Conservation (phyloP, 2,888 invertebrate species). For the Cryptosula pallasiana region DNA sequence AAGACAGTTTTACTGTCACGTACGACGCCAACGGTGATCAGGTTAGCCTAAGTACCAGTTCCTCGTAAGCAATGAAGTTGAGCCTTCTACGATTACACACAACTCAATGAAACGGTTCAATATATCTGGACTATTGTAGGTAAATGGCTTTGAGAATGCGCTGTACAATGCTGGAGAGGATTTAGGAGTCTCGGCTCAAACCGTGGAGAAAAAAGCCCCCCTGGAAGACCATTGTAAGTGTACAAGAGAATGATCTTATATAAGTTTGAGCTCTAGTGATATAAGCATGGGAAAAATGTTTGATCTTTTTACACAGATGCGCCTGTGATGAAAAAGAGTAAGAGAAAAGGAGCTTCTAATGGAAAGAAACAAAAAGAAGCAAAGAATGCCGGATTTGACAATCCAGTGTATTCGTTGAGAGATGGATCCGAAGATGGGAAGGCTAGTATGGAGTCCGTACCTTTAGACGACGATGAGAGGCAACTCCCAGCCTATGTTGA, state of each 20-base stretch:
- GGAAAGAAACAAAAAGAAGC: slow-evolving; percentile 16
- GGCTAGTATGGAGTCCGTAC: slow-evolving; percentile 18
- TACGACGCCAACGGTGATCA: not conserved
- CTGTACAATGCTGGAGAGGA: not conserved
- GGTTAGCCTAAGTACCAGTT: not conserved
- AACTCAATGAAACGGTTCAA: too few species aligned
- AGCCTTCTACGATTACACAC: too few species aligned
- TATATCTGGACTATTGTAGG: too few species aligned
- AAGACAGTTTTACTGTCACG: slow-evolving; percentile 13
- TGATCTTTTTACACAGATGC: too few species aligned
- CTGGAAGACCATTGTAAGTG: slow-evolving; percentile 10
- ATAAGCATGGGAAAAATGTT: too few species aligned
- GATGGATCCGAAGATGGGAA: not conserved
- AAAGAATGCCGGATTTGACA: slow-evolving; percentile 3
- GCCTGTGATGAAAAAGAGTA: not conserved
- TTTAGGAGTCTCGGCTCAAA: not conserved
- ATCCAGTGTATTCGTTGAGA: slow-evolving; percentile 3
- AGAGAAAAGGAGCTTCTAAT: not conserved
- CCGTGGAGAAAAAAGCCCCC: not conserved
- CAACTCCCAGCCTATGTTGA: not conserved
- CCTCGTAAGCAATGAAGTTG: too few species aligned
- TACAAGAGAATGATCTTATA: too few species aligned
- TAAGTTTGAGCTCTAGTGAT: too few species aligned
- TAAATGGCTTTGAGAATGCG: slow-evolving; percentile 18
- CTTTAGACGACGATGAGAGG: not conserved